Conservation (phyloP, 2,888 invertebrate species). For the Leucophenga montana region DNA sequence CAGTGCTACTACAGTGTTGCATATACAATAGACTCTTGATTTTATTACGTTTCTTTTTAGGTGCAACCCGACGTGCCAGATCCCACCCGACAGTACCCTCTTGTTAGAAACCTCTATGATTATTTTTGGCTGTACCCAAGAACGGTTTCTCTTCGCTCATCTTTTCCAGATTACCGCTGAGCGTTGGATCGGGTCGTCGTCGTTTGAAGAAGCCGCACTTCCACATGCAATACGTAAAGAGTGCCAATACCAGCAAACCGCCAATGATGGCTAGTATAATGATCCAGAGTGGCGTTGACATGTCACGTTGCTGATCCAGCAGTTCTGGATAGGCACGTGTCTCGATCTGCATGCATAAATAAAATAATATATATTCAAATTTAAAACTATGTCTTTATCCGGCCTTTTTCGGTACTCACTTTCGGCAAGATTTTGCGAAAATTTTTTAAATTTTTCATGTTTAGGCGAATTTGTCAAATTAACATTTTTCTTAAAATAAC, state of each 20-base stretch:
- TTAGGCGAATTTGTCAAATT: too few species aligned
- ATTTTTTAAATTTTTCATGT: too few species aligned
- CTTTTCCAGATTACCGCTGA: constrained; percentile 86
- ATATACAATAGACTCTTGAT: constrained; percentile 35
- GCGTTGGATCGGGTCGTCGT: constrained; percentile 85
- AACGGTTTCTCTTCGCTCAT: constrained; percentile 82
- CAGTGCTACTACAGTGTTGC: constrained; percentile 12
- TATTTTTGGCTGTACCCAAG: constrained; percentile 57
- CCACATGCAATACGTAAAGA: constrained; percentile 87
- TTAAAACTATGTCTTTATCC: too few species aligned
- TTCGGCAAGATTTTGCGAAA: too few species aligned
- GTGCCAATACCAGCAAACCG: constrained; percentile 86
- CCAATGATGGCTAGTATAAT: constrained; percentile 87
- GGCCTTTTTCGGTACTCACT: too few species aligned
- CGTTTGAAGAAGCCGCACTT: constrained; percentile 93
- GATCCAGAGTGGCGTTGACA: constrained; percentile 88
- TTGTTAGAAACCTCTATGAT: constrained; percentile 70
- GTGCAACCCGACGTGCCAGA: constrained; percentile 57
- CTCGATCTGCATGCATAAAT: constrained; percentile 77
- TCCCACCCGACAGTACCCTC: constrained; percentile 71
- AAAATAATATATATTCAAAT: not conserved
- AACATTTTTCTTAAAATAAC: too few species aligned
- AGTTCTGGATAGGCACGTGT: constrained; percentile 89
- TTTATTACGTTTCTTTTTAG: constrained; percentile 50
- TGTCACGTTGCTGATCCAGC: constrained; percentile 82